Evolutionary conservation across 2,797 vertebrate species (phyloP), one percentile per base, ranked within the genome.

Genomic region (Todus mexicanus): DNA sequence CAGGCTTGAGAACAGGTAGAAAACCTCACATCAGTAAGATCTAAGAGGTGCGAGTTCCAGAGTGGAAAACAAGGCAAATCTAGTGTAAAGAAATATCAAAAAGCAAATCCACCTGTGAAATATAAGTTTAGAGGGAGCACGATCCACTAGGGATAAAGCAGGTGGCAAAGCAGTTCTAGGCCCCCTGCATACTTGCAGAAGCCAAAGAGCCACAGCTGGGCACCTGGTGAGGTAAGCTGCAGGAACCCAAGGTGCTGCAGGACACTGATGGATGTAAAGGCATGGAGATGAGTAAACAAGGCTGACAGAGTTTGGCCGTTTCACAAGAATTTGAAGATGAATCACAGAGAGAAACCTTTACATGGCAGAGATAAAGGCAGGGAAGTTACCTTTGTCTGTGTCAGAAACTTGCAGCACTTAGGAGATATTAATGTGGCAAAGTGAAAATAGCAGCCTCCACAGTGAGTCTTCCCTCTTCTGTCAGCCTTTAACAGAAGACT

Each of bases 151-250:
- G 35, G 21, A 12, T 43, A 53, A 84, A 48, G 70, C 43, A 59
- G 47, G n/a, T 43, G 13, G 14, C 31, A 45, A 57, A 66, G 43
- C 11, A 73, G 8, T 29, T 23, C 29, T 50, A 40, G 43, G 9
- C 9, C 40, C 42, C 45, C 51, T 33, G 13, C 3, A 6, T 7
- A 12, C 11, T 61, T 37, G 33, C 27, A 38, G 15, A 25, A 68
- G 37, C 5, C 43, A 27, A 19, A 1, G 5, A 71, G 25, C n/a
- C n/a, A 12, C 0, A 5, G 11, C n/a, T 12, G 8, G 50, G 35
- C 8, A 6, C 14, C 59, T 50, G 51, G 10, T 29, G 35, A 8
- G 6, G 75, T 26, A 14, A 4, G 4, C 23, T 57, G 66, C 15
- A 27, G 66, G 7, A 33, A 57, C 19, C 33, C 33, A 48, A 23